A percentile compares a stretch with the other conserved stretches of the same genome.
phyloP scores from a whole-genome alignment of 2,888 invertebrate species.

The Oasisia sp. region DNA sequence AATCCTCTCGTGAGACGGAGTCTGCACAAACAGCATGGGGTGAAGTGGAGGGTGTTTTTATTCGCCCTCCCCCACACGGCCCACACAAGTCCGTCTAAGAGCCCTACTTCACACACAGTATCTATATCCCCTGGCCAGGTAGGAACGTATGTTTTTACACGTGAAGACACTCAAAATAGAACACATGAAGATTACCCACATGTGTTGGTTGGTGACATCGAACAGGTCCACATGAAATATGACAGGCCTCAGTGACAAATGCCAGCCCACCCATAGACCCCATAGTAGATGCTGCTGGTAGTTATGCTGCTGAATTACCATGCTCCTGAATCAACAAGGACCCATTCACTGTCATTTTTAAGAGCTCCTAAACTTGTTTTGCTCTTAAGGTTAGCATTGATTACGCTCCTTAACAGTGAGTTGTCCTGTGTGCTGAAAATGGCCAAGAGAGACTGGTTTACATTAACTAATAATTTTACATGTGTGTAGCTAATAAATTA shows the following conservation, averaged over 20 bases:
- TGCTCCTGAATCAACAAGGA: background rate
- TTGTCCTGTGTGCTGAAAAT: too few relatives aligned
- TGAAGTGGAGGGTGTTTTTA: background rate
- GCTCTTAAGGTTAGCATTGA: too few relatives aligned
- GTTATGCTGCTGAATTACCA: background rate
- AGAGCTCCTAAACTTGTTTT: too few relatives aligned
- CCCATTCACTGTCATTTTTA: too few relatives aligned
- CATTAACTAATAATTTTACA: too few relatives aligned
- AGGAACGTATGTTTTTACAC: background rate
- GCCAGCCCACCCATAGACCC: background rate
- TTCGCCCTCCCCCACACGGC: background rate
- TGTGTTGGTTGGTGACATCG: background rate
- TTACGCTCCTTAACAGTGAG: too few relatives aligned
- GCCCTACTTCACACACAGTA: background rate
- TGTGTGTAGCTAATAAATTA: too few relatives aligned
- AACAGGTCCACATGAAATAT: background rate
- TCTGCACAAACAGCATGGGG: background rate
- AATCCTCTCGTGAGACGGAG: background rate
- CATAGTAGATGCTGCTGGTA: background rate
- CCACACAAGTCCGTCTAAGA: background rate
- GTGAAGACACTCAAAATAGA: conserved; percentile 4
- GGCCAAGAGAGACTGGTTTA: too few relatives aligned
- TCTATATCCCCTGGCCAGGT: background rate
- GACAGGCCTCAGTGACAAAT: background rate
- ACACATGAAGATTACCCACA: background rate